Conservation (phyloP, 2,888 invertebrate species). For the Scaptomyza tumidula region DNA sequence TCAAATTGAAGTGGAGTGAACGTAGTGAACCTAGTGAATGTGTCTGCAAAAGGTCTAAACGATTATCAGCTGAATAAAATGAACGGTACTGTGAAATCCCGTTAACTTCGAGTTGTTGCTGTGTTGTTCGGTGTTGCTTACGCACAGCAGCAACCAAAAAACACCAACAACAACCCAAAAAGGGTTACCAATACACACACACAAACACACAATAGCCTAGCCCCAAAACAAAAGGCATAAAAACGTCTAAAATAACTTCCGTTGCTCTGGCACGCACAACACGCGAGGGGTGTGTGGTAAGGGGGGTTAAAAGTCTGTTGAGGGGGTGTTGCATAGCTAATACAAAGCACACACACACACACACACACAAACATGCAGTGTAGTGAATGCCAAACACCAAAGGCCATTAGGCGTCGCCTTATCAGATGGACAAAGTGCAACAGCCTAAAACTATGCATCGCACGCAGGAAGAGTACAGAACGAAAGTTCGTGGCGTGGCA, state of each 20-base stretch:
- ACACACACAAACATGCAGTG: no score
- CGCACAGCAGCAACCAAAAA: conserved; percentile 38
- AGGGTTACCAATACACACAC: conserved; percentile 64
- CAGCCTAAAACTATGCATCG: conserved; percentile 71
- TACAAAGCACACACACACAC: conserved; percentile 38
- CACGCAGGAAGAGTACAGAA: conserved; percentile 28
- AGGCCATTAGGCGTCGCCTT: conserved; percentile 62
- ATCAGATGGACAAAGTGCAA: conserved; percentile 75
- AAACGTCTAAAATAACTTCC: conserved; percentile 78
- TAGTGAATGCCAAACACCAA: conserved; percentile 53
- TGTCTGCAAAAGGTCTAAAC: conserved; percentile 72
- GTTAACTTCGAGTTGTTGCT: conserved; percentile 32
- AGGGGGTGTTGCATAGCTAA: conserved; percentile 49
- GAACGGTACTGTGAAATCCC: conserved; percentile 67
- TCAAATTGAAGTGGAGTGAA: neutral
- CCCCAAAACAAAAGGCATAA: conserved; percentile 69
- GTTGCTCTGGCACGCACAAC: conserved; percentile 62
- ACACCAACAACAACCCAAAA: conserved; percentile 36
- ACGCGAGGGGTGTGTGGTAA: no score
- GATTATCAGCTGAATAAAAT: conserved; percentile 72
- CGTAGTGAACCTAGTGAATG: conserved; percentile 47
- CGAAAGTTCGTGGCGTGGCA: conserved; percentile 15
- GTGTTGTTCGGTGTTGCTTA: conserved; percentile 25
- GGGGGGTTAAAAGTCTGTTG: neutral
- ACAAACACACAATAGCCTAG: conserved; percentile 50